These are phyloP conservation scores for Meloidogyne chitwoodi DNA, from an alignment of 1,140 invertebrate genomes.

Conservation along the genomic window DNA sequence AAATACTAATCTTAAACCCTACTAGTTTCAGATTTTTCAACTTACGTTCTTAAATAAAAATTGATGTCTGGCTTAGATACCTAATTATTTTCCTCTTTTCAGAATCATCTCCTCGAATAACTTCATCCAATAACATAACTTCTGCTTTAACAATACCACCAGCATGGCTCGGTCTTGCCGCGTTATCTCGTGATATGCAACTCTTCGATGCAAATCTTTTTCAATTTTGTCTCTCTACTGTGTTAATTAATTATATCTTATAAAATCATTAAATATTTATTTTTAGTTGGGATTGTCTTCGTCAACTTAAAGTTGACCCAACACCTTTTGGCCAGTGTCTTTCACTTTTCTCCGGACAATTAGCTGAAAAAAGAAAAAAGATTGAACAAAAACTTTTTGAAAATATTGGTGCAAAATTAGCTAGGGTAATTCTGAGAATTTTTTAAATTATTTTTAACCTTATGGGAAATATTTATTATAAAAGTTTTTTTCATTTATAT, in stretches of 20 bases:
- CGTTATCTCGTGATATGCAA: slow-evolving; percentile 16
- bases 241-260: slow-evolving; percentile 1
- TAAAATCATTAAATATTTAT: background rate
- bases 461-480: too few species aligned
- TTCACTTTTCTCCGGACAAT: slow-evolving; percentile 18
- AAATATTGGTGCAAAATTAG: slow-evolving; percentile 6
- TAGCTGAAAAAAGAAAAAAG: slow-evolving; percentile 23
- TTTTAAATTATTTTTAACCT: too few species aligned
- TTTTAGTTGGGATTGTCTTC: slow-evolving; percentile 15
- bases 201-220: slow-evolving; percentile 30
- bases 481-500: too few species aligned
- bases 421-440: background rate
- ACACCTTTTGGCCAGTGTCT: slow-evolving; percentile 37
- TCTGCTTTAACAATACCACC: background rate
- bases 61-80: too few species aligned
- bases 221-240: slow-evolving; percentile 21
- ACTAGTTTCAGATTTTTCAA: too few species aligned
- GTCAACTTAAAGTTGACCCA: slow-evolving; percentile 19
- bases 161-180: slow-evolving; percentile 26
- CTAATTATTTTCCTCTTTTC: too few species aligned
- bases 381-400: slow-evolving; percentile 22
- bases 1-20: too few species aligned
- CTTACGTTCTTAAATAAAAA: too few species aligned
- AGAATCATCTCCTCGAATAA: background rate
- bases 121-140: background rate